Percentiles rank a stretch among this genome's conserved stretches.
These are phyloP conservation scores for Peromyscus eremicus DNA, from an alignment of 2,797 vertebrate species.

Conservation along the genomic window DNA sequence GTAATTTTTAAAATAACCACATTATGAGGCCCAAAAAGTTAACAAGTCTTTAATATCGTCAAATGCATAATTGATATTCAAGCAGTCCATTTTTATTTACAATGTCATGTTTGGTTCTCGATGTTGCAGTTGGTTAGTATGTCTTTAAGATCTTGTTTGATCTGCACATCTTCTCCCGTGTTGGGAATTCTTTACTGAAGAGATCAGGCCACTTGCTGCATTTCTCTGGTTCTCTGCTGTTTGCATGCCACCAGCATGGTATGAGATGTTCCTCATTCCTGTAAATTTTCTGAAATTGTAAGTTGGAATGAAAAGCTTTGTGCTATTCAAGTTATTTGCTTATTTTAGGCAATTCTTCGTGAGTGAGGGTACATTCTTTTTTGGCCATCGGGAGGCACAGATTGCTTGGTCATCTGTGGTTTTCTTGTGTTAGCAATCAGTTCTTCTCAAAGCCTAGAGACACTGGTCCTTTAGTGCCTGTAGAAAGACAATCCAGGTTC, in stretches of 20 bases:
- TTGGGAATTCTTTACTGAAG: not conserved
- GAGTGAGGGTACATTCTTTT: not conserved
- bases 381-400: not conserved
- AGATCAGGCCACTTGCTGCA: not conserved
- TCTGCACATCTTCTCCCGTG: not conserved
- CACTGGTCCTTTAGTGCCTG: not conserved
- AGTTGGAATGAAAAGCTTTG: constrained; percentile 1
- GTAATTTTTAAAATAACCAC: not conserved
- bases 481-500: not conserved
- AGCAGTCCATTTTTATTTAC: not conserved
- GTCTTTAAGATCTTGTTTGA: constrained; percentile 15
- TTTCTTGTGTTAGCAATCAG: not conserved
- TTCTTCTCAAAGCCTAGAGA: not conserved
- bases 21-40: not conserved
- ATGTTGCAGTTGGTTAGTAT: not conserved
- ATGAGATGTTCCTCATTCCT: not conserved
- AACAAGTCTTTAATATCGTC: constrained; percentile 24
- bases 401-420: not conserved
- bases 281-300: not conserved
- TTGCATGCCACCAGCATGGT: not conserved
- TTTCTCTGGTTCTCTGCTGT: not conserved
- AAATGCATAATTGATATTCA: not conserved
- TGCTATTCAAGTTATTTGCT: not conserved
- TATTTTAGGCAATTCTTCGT: not conserved
- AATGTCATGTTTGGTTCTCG: not conserved